Conservation (phyloP, 2,797 vertebrate species). For the Antennarius maculatus region DNA sequence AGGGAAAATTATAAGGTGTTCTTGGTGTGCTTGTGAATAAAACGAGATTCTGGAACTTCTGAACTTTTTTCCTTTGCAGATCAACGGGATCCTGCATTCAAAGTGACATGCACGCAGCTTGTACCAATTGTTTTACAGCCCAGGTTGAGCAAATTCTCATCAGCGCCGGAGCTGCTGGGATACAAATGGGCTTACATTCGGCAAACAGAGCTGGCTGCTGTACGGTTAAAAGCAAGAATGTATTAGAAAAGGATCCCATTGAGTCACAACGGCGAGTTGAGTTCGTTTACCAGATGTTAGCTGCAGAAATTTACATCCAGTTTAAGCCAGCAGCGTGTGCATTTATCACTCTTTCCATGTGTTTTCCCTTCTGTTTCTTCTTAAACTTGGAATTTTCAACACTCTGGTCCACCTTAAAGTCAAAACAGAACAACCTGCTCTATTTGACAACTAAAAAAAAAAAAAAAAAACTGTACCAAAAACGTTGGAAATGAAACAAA, state of each 20-base stretch:
- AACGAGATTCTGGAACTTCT: slow-evolving; percentile 40
- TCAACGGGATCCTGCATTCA: slow-evolving; percentile 21
- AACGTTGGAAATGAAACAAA: not conserved
- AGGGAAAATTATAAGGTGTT: slow-evolving; percentile 81
- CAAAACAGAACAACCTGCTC: not conserved
- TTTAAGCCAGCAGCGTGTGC: not conserved
- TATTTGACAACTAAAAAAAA: not conserved
- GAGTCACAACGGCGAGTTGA: slow-evolving; percentile 11
- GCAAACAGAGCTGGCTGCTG: not conserved
- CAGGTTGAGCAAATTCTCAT: slow-evolving; percentile 26
- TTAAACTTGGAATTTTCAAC: no score
- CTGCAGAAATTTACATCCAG: slow-evolving; percentile 3
- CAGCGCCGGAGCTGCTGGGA: slow-evolving; percentile 16
- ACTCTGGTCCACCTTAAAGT: no score
- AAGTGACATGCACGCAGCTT: slow-evolving; percentile 39
- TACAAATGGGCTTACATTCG: slow-evolving; percentile 17
- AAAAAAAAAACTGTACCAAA: not conserved
- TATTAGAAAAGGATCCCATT: slow-evolving; percentile 7
- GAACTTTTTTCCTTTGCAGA: slow-evolving; percentile 36
- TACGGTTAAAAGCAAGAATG: not conserved
- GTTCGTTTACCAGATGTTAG: slow-evolving; percentile 22
- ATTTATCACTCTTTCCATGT: not conserved
- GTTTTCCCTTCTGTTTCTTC: no score
- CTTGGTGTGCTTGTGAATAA: slow-evolving; percentile 67
- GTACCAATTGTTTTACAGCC: slow-evolving; percentile 5